Percentiles rank a stretch among this genome's conserved stretches.
Evolutionary conservation across 2,888 invertebrate genomes (phyloP).

Genomic region (Lissocephala sabroskyi): DNA sequence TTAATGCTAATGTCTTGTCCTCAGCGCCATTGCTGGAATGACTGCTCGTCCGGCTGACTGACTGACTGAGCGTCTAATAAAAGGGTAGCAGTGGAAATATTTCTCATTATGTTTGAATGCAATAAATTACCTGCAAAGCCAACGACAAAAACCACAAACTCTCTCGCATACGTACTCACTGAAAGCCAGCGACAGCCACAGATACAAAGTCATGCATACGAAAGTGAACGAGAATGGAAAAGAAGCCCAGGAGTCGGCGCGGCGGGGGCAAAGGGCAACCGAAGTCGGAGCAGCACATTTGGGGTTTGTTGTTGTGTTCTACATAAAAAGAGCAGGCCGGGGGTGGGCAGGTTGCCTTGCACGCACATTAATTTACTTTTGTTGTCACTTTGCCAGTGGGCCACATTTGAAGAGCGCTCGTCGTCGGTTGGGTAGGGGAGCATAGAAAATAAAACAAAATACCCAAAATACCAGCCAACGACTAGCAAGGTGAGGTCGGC

Average conservation of each 20-base stretch:
- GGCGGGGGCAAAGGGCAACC: background rate
- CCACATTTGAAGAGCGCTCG: slow-evolving; percentile 60
- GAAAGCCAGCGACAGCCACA: too few species aligned
- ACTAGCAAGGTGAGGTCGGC: slow-evolving; percentile 37
- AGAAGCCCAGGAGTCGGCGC: too few species aligned
- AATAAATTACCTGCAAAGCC: slow-evolving; percentile 68
- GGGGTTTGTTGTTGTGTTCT: slow-evolving; percentile 1
- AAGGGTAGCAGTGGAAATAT: slow-evolving; percentile 55
- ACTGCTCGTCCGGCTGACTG: slow-evolving; percentile 10
- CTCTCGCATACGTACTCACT: too few species aligned
- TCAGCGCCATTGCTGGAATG: slow-evolving; percentile 5
- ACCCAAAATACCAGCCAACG: slow-evolving; percentile 48
- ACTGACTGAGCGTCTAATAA: slow-evolving; percentile 29
- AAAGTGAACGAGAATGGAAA: too few species aligned
- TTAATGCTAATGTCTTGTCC: slow-evolving; percentile 57
- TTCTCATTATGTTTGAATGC: slow-evolving; percentile 66
- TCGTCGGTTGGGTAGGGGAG: too few species aligned
- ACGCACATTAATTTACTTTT: slow-evolving; percentile 66
- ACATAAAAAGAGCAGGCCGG: slow-evolving; percentile 15
- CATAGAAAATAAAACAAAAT: slow-evolving; percentile 1
- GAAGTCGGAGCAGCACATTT: background rate
- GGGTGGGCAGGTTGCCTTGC: slow-evolving; percentile 20
- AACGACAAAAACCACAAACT: slow-evolving; percentile 54
- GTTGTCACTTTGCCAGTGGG: slow-evolving; percentile 66
- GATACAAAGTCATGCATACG: background rate